A percentile compares a stretch with the other conserved stretches of the same genome.
Evolutionary conservation across 2,888 invertebrate species (phyloP).

Genomic region (Cerceris ruficornis): DNA sequence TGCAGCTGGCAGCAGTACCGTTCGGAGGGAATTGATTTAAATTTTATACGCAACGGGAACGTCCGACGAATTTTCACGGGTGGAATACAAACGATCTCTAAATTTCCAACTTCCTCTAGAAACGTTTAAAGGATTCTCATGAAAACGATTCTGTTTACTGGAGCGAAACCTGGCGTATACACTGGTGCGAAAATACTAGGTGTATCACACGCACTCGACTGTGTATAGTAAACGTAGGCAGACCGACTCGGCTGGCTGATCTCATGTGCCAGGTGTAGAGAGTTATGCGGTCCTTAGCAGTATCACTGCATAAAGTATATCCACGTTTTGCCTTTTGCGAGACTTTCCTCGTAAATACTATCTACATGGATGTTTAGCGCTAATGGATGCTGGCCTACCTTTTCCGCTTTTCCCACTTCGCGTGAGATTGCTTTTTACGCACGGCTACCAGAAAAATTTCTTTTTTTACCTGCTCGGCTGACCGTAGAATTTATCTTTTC

Average conservation of each 20-base stretch:
- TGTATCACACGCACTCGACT: not conserved
- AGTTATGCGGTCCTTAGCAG: conserved; percentile 54
- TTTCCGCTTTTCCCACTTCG: conserved; percentile 1
- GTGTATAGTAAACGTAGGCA: not conserved
- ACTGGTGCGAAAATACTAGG: not conserved
- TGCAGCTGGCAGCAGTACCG: not conserved
- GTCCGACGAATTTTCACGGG: not conserved
- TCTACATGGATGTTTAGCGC: conserved; percentile 7
- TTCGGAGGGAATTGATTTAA: conserved; percentile 14
- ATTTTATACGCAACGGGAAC: conserved; percentile 10
- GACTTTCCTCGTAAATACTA: conserved; percentile 15
- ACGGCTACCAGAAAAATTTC: conserved; percentile 5
- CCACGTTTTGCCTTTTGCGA: conserved; percentile 26
- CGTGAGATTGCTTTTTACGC: conserved; percentile 1
- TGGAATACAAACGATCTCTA: conserved; percentile 2
- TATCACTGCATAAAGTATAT: conserved; percentile 49
- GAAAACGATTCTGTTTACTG: not conserved
- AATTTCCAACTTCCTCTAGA: not conserved
- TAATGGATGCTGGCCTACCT: conserved; percentile 20
- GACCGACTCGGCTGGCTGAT: conserved; percentile 33
- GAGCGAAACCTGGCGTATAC: not conserved
- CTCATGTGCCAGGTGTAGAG: conserved; percentile 52
- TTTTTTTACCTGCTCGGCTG: conserved; percentile 1
- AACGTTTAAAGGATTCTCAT: not conserved
- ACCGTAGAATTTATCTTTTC: not conserved